Conservation (phyloP, 2,888 invertebrate genomes). For the Aethes cnicana region DNA sequence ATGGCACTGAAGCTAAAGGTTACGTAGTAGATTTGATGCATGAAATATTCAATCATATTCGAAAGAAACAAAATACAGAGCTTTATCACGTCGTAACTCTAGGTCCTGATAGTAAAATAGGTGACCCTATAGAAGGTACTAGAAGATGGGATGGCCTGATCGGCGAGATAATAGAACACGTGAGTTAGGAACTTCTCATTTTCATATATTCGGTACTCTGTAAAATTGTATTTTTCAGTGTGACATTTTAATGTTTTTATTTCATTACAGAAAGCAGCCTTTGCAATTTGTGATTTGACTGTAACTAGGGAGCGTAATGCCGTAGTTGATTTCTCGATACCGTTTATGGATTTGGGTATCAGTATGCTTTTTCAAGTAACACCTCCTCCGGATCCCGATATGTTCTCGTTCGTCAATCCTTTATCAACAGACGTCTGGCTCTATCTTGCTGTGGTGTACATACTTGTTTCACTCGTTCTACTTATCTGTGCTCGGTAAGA, state of each 20-base stretch:
- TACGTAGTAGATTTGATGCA: constrained; percentile 93
- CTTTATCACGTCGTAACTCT: constrained; percentile 85
- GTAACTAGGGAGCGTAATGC: constrained; percentile 94
- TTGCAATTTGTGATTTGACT: constrained; percentile 87
- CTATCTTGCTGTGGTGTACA: constrained; percentile 92
- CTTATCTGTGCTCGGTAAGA: constrained; percentile 89
- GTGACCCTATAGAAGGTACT: constrained; percentile 84
- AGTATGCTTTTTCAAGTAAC: constrained; percentile 92
- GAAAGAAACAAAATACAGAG: constrained; percentile 51
- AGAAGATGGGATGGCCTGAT: constrained; percentile 91
- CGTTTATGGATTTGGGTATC: constrained; percentile 97
- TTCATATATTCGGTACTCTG: background rate
- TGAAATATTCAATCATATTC: constrained; percentile 82
- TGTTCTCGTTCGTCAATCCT: constrained; percentile 94
- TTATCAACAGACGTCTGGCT: constrained; percentile 93
- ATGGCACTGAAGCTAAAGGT: constrained; percentile 84
- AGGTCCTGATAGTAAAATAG: constrained; percentile 85
- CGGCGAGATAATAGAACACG: constrained; percentile 87
- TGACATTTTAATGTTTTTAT: constrained; percentile 17
- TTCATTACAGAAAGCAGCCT: constrained; percentile 83
- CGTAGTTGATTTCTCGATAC: constrained; percentile 95
- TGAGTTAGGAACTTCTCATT: constrained; percentile 57
- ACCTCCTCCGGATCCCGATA: constrained; percentile 87
- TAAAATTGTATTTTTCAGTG: too few relatives aligned
- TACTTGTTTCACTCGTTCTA: constrained; percentile 90